These are phyloP conservation scores for Limonius californicus DNA, from an alignment of 1,140 invertebrate species.

Conservation along the genomic window DNA sequence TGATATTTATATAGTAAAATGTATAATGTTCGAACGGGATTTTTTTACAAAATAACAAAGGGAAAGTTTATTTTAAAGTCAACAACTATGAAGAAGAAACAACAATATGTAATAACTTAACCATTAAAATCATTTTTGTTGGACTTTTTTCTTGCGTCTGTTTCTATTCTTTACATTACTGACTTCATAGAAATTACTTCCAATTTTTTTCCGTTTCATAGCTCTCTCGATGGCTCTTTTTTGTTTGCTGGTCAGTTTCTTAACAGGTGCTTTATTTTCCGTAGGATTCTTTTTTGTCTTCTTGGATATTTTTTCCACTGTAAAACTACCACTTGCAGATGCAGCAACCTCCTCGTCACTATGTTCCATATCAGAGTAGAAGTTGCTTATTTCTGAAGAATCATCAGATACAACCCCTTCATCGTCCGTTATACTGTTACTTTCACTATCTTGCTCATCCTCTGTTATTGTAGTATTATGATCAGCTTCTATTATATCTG, in stretches of 20 bases:
- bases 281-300: slow-evolving; percentile 1
- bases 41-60: too few relatives aligned
- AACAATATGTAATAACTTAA: too few relatives aligned
- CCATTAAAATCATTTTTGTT: too few relatives aligned
- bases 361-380: slow-evolving; percentile 60
- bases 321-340: slow-evolving; percentile 60
- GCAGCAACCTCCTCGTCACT: slow-evolving; percentile 46
- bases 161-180: slow-evolving; percentile 91
- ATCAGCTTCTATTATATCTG: not conserved
- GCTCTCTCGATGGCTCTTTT: slow-evolving; percentile 69
- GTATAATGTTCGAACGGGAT: too few relatives aligned
- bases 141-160: slow-evolving; percentile 56
- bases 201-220: slow-evolving; percentile 79
- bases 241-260: slow-evolving; percentile 72
- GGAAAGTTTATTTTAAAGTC: too few relatives aligned
- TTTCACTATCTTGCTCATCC: not conserved
- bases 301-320: slow-evolving; percentile 40
- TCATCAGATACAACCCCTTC: slow-evolving; percentile 39
- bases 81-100: too few relatives aligned
- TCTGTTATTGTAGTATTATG: not conserved
- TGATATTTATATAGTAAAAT: too few relatives aligned
- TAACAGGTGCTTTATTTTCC: not conserved
- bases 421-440: not conserved
- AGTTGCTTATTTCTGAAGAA: slow-evolving; percentile 56
- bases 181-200: slow-evolving; percentile 90